Evolutionary conservation across 2,113 vertebrate genomes (phyloP), one percentile per base, ranked within the genome.

Genomic region (Eidolon helvum): DNA sequence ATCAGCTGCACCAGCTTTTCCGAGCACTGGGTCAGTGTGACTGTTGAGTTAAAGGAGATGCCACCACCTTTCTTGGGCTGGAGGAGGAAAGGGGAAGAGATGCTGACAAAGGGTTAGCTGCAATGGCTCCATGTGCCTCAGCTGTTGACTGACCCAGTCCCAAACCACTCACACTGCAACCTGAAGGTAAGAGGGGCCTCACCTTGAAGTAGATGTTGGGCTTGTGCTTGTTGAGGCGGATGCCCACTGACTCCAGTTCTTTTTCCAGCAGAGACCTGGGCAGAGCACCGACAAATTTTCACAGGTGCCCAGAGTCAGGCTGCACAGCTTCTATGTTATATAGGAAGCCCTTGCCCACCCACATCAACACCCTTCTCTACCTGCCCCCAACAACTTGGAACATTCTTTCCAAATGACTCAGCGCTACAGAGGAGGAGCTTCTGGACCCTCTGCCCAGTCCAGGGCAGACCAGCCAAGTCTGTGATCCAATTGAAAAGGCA

Each of bases 141-240:
- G 26, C 11, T 0, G 0, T 55, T 2, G 19, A 61, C 50, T 30
- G 15, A 1, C 2, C 12, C 30, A 65, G n/a, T 19, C 22, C 38
- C 55, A 10, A 18, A 22, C 35, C 53, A 26, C 38, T 53, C 1
- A 0, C 7, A 28, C 8, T 50, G 5, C 45, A 48, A 33, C 14
- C 30, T 5, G 2, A 0, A 1, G 28, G 48, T 15, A 9, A 21
- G 2, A 48, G 21, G 40, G 68, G n/a, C 43, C 96, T 97, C 98
- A 99, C 99, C 99, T 99, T 99, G 98, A 99, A 99, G 98, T 99
- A 99, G 98, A 99, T 99, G 98, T 99, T 99, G 87, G 99, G 99
- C 98, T 99, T 99, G 30, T 74, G 97, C 72, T 99, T 99, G 98
- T 99, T 99, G 82, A 99, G 99, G 74, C 99, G 98, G 98, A 99